Evolutionary conservation across 2,888 invertebrate species (phyloP), one percentile per base, ranked within the genome.

Genomic region (Lochmaea capreae): DNA sequence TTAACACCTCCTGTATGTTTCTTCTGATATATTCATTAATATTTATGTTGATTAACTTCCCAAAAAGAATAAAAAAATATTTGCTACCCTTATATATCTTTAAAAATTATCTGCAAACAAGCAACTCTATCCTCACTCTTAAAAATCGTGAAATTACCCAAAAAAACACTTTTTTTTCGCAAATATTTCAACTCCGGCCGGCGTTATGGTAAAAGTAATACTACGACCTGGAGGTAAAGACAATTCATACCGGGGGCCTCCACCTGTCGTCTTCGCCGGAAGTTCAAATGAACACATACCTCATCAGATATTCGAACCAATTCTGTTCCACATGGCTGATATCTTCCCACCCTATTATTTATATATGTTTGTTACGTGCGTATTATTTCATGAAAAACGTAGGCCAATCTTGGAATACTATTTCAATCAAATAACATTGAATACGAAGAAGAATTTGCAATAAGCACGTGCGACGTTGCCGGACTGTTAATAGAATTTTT

Each of bases 311-410:
- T 77, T 75, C 78, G 76, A 79, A 74, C 79, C 76, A 74, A 77
- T 79, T 77, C 72, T 75, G 79, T 79, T 79, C 77, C 79, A 74
- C 79, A 72, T 72, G 71, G 75, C 74, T 77, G 79, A 65, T 52
- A 70, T 73, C 72, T 78, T 78, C 78, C 78, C 78, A 78, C 78
- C 78, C 78, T 76, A 77, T 78, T 77, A 78, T 78, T 76, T 70
- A 71, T 67, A 78, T 77, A 33, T 33, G 33, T 33, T 33, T 33
- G 70, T 71, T 71, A 74, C 39, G 12, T 74, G 71, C 67, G 46
- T 75, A 66, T 63, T 43, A 65, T 66, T 26, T 18, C 16, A 22
- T 57, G 22, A 22, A 10, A 57, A 57, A 11, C 4, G 10, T 57
- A 57, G 57, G 57, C 26, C 26, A 9, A 66, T 14, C 43, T 5